Evolutionary conservation across 2,888 invertebrate genomes (phyloP), one percentile per base, ranked within the genome.

Genomic region (Copidosoma aretas): DNA sequence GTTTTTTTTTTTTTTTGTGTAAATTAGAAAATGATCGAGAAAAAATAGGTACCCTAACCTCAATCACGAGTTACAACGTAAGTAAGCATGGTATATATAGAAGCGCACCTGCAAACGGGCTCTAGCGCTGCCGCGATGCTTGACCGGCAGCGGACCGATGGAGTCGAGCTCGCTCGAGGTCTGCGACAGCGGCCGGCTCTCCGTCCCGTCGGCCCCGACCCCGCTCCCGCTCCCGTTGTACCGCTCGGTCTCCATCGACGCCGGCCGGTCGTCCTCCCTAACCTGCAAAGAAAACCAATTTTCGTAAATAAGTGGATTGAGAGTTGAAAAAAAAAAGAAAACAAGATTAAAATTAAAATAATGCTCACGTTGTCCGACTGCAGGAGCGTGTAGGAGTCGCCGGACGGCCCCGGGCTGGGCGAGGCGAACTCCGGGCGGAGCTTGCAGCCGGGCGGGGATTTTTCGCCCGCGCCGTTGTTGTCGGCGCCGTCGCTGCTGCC

Each of bases 151-250:
- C 21, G 81, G 77, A 62, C 80, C 78, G 39, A 82, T 77, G 22
- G 82, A 80, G 53, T 83, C 83, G 84, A 90, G 87, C 79, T 91
- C 90, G n/a, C 90, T 91, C 21, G 84, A 85, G 15, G 89, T 88
- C 80, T 91, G 90, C 68, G 91, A 91, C 79, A 91, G 86, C 8
- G 91, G 91, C 52, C 91, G 84, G 73, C 84, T 85, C 74, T 79
- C 83, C 70, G 75, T 78, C 57, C 78, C 81, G 70, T 88, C 87
- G 73, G 86, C 85, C n/a, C n/a, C n/a, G 60, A 80, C 77, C 32
- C 77, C 77, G 51, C 78, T 79, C 56, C 81, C 82, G 59, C 79
- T 82, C 24, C 76, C 77, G 66, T 81, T 80, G 68, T 79, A 78
- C 61, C 87, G 85, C 71, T 88, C 87, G 75, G 87, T 88, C 67